phyloP scores from a whole-genome alignment of 2,113 vertebrate genomes.

The Tiliqua scincoides region DNA sequence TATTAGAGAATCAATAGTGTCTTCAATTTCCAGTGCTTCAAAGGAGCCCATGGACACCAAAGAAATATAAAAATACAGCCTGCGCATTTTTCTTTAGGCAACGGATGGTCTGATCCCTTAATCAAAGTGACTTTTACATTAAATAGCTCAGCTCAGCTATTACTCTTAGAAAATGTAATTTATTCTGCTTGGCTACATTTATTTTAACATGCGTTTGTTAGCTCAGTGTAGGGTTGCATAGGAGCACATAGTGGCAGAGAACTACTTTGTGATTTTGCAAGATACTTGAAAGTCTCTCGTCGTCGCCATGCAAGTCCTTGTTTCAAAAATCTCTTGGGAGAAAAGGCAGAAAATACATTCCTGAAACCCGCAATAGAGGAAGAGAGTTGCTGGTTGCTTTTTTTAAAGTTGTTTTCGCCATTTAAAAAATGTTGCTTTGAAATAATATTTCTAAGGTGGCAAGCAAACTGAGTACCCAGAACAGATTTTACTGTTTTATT shows the following conservation, averaged over 20 bases:
- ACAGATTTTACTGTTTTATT: too few species aligned
- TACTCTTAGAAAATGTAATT: slow-evolving; percentile 50
- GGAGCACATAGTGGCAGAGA: background rate
- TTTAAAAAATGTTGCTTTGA: too few species aligned
- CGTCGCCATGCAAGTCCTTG: too few species aligned
- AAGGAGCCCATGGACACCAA: slow-evolving; percentile 14
- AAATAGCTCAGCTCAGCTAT: slow-evolving; percentile 48
- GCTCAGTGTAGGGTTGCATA: background rate
- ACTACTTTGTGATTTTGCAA: slow-evolving; percentile 22
- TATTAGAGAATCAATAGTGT: slow-evolving; percentile 18
- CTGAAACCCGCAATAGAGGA: too few species aligned
- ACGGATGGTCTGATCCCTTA: slow-evolving; percentile 36
- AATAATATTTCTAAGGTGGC: too few species aligned
- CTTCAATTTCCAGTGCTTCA: slow-evolving; percentile 30
- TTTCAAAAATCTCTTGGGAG: too few species aligned
- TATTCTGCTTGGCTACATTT: slow-evolving; percentile 39
- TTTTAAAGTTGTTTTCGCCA: too few species aligned
- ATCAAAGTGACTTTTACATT: slow-evolving; percentile 48
- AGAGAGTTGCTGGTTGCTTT: too few species aligned
- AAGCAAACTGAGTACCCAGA: too few species aligned
- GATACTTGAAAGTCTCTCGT: background rate
- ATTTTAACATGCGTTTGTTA: slow-evolving; percentile 29
- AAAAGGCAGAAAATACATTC: too few species aligned
- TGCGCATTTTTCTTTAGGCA: slow-evolving; percentile 44
- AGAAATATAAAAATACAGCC: slow-evolving; percentile 35